phyloP scores from a whole-genome alignment of 30 jellyfish, hydroid and myxozoan species.

The Calvadosia cruxmelitensis region DNA sequence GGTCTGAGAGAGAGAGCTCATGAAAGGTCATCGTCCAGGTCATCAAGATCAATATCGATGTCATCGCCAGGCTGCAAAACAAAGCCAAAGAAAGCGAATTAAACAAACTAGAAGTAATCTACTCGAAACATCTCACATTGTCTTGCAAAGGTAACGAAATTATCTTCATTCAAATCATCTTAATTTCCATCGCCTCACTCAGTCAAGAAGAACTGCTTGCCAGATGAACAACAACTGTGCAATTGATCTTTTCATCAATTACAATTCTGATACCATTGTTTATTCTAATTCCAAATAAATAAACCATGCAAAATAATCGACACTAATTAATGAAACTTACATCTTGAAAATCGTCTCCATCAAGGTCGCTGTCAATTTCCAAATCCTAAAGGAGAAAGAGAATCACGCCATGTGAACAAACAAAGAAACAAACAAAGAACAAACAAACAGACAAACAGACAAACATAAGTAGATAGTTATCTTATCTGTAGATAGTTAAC shows the following conservation, averaged over 20 bases:
- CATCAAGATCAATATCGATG: slow-evolving; percentile 43
- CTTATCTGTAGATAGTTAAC: too few relatives aligned
- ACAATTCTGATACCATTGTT: too few relatives aligned
- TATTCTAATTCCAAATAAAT: slow-evolving; percentile 1
- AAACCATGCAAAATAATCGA: too few relatives aligned
- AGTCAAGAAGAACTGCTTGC: too few relatives aligned
- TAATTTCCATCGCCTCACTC: too few relatives aligned
- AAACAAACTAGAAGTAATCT: neutral
- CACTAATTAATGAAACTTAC: neutral
- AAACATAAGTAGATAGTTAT: too few relatives aligned
- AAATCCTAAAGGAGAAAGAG: slow-evolving; percentile 57
- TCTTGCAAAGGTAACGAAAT: neutral
- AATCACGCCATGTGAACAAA: too few relatives aligned
- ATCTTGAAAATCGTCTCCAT: slow-evolving; percentile 31
- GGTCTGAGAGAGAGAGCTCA: too few relatives aligned
- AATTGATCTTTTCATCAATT: too few relatives aligned
- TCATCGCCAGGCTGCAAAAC: slow-evolving; percentile 32
- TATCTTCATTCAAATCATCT: neutral
- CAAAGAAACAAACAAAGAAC: too few relatives aligned
- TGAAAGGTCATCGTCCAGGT: slow-evolving; percentile 55
- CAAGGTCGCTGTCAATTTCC: slow-evolving; percentile 67
- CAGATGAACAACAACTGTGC: too few relatives aligned
- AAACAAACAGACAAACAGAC: too few relatives aligned
- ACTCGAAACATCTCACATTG: neutral
- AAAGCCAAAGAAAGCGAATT: neutral